Conservation (phyloP, 2,888 invertebrate species). For the Pyrrhosoma nymphula region DNA sequence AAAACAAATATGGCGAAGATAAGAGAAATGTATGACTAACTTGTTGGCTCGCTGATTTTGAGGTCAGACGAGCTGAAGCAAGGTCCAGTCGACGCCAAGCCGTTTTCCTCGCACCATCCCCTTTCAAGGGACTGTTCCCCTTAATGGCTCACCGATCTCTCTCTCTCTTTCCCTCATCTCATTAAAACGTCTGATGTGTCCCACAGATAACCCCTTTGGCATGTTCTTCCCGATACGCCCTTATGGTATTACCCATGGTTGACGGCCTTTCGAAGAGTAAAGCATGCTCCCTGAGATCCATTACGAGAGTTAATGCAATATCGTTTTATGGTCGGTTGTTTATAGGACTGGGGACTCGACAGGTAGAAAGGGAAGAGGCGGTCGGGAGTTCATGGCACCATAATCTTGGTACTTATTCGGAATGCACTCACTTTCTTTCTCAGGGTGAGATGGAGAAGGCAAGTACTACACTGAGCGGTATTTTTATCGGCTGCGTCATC, state of each 20-base stretch:
- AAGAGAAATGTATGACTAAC: neutral
- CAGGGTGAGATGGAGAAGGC: neutral
- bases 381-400: neutral
- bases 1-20: no score
- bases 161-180: neutral
- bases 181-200: constrained; percentile 26
- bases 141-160: neutral
- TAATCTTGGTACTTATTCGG: neutral
- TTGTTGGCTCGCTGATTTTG: neutral
- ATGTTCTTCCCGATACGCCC: neutral
- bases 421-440: neutral
- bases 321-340: constrained; percentile 2
- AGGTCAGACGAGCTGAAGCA: neutral
- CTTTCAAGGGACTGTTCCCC: neutral
- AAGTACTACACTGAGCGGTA: neutral
- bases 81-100: neutral
- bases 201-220: neutral
- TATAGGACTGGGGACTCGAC: neutral
- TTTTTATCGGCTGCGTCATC: neutral
- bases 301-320: constrained; percentile 7
- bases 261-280: neutral
- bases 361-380: neutral
- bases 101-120: neutral
- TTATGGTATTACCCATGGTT: neutral
- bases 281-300: neutral